Percentiles rank a stretch among this genome's conserved stretches.
These are phyloP conservation scores for Hystrix brachyura DNA, from an alignment of 2,113 vertebrate genomes.

Conservation along the genomic window DNA sequence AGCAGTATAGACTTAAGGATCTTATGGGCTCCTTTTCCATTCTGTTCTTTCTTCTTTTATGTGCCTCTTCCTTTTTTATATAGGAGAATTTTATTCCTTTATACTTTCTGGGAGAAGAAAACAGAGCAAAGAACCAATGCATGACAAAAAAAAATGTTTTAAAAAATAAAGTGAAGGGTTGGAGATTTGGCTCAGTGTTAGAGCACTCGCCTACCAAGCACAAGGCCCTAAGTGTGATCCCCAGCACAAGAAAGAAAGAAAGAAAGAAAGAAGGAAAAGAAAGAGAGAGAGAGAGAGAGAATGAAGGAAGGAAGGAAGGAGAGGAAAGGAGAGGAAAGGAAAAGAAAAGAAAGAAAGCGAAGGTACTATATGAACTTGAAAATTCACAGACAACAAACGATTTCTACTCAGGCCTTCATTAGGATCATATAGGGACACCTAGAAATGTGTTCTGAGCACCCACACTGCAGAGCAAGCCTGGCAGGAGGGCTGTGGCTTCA, in stretches of 20 bases:
- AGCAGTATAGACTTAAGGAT: neutral
- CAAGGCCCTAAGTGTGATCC: no score
- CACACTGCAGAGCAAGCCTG: neutral
- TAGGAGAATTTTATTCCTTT: neutral
- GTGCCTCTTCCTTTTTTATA: neutral
- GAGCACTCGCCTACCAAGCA: no score
- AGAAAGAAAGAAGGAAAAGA: no score
- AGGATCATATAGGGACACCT: neutral
- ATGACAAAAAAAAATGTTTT: neutral
- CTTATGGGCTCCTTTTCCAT: neutral
- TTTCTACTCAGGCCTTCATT: neutral
- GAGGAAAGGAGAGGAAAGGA: neutral
- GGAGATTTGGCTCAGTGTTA: no score
- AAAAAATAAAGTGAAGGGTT: neutral
- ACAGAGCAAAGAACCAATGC: neutral
- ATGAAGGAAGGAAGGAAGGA: neutral
- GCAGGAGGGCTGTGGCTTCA: slow-evolving; percentile 5
- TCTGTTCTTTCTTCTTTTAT: neutral
- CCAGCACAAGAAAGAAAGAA: no score
- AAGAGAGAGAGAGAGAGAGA: neutral
- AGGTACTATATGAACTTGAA: slow-evolving; percentile 40
- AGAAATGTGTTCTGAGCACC: neutral
- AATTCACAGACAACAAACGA: slow-evolving; percentile 31
- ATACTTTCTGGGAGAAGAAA: neutral
- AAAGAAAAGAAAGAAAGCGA: neutral